phyloP scores from a whole-genome alignment of 2,888 invertebrate genomes.

The Caenorhabditis zanzibari region DNA sequence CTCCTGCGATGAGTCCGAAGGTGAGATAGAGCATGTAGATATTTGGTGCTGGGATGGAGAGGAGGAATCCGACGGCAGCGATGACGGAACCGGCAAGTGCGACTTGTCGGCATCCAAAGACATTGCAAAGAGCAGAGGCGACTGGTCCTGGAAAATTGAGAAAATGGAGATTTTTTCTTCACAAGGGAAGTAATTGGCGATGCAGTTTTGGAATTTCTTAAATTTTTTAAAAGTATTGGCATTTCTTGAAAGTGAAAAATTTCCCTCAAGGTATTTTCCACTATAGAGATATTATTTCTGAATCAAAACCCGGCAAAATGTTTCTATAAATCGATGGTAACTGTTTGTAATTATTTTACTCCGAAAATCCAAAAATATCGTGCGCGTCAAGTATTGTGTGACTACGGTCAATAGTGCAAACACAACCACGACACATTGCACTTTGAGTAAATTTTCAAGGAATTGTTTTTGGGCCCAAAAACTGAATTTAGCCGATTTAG shows the following conservation, averaged over 20 bases:
- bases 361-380: not conserved
- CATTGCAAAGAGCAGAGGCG: slow-evolving; percentile 95
- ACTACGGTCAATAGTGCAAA: not conserved
- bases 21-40: slow-evolving; percentile 89
- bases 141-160: slow-evolving; percentile 93
- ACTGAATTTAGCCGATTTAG: not conserved
- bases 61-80: slow-evolving; percentile 89
- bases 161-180: too few species aligned
- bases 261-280: too few species aligned
- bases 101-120: slow-evolving; percentile 93
- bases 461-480: not conserved
- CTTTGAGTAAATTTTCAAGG: not conserved
- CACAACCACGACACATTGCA: slow-evolving; percentile 1
- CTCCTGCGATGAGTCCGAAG: slow-evolving; percentile 93
- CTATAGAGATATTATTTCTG: too few species aligned
- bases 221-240: too few species aligned
- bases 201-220: too few species aligned
- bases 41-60: slow-evolving; percentile 89
- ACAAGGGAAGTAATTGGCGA: not conserved
- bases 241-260: too few species aligned
- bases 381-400: not conserved
- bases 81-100: slow-evolving; percentile 91
- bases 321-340: too few species aligned
- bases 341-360: too few species aligned
- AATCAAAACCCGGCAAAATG: too few species aligned